Percentiles rank a stretch among this genome's conserved stretches.
phyloP scores from a whole-genome alignment of 2,888 invertebrate species.

The Hypomecis atomaria region DNA sequence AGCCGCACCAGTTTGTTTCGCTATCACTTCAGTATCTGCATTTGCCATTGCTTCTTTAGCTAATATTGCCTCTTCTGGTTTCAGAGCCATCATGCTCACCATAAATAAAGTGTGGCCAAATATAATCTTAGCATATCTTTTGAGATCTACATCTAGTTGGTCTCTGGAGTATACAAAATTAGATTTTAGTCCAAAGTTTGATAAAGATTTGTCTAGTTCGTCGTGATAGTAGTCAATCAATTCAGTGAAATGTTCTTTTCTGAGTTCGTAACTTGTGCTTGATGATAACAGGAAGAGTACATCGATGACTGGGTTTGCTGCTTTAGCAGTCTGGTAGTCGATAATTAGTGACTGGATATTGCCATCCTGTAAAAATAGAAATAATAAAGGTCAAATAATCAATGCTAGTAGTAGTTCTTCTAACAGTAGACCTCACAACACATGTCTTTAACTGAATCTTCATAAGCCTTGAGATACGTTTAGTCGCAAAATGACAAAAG shows the following conservation, averaged over 20 bases:
- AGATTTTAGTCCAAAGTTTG: slow-evolving; percentile 44
- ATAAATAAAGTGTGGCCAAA: slow-evolving; percentile 38
- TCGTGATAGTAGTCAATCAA: slow-evolving; percentile 52
- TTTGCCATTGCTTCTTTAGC: slow-evolving; percentile 35
- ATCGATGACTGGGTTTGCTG: slow-evolving; percentile 46
- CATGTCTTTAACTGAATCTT: no score
- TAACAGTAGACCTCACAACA: no score
- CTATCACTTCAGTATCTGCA: background rate
- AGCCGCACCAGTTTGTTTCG: background rate
- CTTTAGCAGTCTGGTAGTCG: slow-evolving; percentile 50
- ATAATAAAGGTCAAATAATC: background rate
- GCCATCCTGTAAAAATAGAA: slow-evolving; percentile 43
- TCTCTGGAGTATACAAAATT: slow-evolving; percentile 47
- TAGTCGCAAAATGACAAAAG: no score
- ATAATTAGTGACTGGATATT: slow-evolving; percentile 45
- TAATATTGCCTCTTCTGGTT: slow-evolving; percentile 42
- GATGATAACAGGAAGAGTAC: slow-evolving; percentile 49
- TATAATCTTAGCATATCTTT: slow-evolving; percentile 42
- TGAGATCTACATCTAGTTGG: slow-evolving; percentile 48
- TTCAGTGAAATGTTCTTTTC: slow-evolving; percentile 44
- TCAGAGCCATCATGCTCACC: slow-evolving; percentile 34
- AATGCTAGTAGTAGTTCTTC: no score
- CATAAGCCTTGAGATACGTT: no score
- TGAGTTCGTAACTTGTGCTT: slow-evolving; percentile 48
- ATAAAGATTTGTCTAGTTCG: slow-evolving; percentile 45